Base-by-base conservation (phyloP, 2,113 vertebrate genomes). In the Seriola dumerili region DNA sequence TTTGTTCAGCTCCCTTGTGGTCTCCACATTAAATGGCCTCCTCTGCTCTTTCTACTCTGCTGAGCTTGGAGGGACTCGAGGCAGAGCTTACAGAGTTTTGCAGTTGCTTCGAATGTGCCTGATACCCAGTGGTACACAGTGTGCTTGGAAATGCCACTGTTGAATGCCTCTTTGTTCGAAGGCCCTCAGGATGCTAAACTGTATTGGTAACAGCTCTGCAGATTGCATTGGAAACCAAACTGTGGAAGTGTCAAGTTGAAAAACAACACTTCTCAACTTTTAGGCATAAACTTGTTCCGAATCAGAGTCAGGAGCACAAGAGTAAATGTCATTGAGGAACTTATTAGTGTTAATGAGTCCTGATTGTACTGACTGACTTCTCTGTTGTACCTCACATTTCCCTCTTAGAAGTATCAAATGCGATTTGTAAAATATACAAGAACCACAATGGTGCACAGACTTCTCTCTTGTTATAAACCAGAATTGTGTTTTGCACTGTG, bases 131-230 rank as follows among this genome's bases (percentile, higher is more conserved):
- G 63, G 81, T 79, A 68, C 65, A 61, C 57, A 7, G 67, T 70
- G 66, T 73, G 61, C 72, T 86, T 65, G 44, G 46, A 64, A 69
- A 75, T 48, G 52, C 50, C 23, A 54, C 55, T 50, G 55, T 66
- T 82, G 46, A 88, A 86, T 75, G 40, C 50, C 46, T 75, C 70
- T 85, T 87, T 87, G 85, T 88, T 76, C 42, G 4, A 14, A 78
- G 34, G 40, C 55, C 12, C 40, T 57, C 3, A 44, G 19, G 14
- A 59, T 23, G 52, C 42, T 62, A 25, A 77, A 76, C 50, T 66
- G n/a, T 61, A 57, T 50, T 38, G 36, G 44, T 32, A 69, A 32
- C 54, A 62, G 25, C 57, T 62, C 76, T 76, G 8, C 42, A 75
- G 64, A 40, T 21, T 63, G 48, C 9, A 29, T 29, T 65, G 0